Percentiles rank a stretch among this genome's conserved stretches.
Conservation (phyloP, 2,113 vertebrate genomes). For the Perccottus glenii region DNA sequence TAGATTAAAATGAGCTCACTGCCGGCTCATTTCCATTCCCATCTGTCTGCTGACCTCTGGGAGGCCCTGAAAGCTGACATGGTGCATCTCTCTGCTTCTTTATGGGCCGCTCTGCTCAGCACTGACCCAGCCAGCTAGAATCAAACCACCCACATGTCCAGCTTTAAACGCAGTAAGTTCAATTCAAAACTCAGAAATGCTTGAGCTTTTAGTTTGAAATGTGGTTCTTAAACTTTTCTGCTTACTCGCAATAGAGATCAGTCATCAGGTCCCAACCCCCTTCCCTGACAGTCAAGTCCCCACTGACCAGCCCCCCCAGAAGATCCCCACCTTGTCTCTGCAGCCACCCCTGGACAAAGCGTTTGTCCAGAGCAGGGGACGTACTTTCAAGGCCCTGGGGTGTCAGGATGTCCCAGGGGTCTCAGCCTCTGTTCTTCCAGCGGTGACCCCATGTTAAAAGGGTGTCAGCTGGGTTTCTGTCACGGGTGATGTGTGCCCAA, state of each 20-base stretch:
- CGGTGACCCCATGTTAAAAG: conserved; percentile 80
- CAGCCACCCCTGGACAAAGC: conserved; percentile 35
- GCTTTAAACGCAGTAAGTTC: not conserved
- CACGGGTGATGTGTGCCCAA: conserved; percentile 74
- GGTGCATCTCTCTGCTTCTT: conserved; percentile 51
- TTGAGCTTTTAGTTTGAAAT: conserved; percentile 5
- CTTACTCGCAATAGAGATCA: conserved; percentile 20
- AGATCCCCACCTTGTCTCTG: conserved; percentile 31
- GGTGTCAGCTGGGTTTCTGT: conserved; percentile 80
- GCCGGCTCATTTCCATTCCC: conserved; percentile 79
- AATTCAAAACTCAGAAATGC: conserved; percentile 1
- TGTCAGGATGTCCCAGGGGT: conserved; percentile 73
- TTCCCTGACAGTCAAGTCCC: not conserved
- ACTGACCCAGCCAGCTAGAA: conserved; percentile 51
- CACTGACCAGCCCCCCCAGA: conserved; percentile 9
- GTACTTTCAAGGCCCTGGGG: conserved; percentile 60
- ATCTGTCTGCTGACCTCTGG: conserved; percentile 82
- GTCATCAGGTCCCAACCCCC: conserved; percentile 3
- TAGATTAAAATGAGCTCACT: conserved; percentile 78
- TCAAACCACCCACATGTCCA: conserved; percentile 15
- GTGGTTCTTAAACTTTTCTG: not conserved
- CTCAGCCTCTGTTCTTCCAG: conserved; percentile 73
- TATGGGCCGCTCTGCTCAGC: conserved; percentile 61
- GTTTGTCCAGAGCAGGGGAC: conserved; percentile 35
- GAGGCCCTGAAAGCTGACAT: conserved; percentile 61